These are phyloP conservation scores for Mesorhabditis spiculigera DNA, from an alignment of 2,888 invertebrate species.

Conservation along the genomic window DNA sequence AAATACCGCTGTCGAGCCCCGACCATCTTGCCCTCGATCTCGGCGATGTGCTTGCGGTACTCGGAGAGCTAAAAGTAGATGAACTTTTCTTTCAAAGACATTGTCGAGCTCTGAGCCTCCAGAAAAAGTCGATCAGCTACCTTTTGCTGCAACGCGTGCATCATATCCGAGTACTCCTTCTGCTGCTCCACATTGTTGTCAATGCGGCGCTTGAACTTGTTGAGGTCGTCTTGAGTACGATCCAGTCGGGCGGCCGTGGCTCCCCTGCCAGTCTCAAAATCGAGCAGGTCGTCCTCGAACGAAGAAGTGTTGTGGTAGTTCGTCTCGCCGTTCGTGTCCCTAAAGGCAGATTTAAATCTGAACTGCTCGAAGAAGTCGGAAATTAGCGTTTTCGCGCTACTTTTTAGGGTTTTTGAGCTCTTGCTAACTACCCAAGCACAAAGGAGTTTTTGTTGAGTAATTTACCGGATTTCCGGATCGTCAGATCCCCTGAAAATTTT, in stretches of 20 bases:
- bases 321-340: conserved; percentile 56
- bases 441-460: too few relatives aligned
- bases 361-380: too few relatives aligned
- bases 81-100: neutral
- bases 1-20: conserved; percentile 30
- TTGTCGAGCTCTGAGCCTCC: neutral
- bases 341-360: conserved; percentile 26
- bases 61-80: conserved; percentile 40
- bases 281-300: conserved; percentile 50
- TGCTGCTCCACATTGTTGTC: conserved; percentile 57
- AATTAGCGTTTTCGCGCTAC: too few relatives aligned
- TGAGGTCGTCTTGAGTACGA: conserved; percentile 54
- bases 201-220: conserved; percentile 54
- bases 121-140: conserved; percentile 15
- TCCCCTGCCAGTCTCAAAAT: conserved; percentile 27
- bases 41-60: conserved; percentile 55
- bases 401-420: too few relatives aligned
- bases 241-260: conserved; percentile 49
- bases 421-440: too few relatives aligned
- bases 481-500: too few relatives aligned
- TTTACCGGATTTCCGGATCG: too few relatives aligned
- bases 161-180: conserved; percentile 54
- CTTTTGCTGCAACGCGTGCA: conserved; percentile 53
- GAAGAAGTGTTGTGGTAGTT: conserved; percentile 49
- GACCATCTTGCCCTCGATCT: conserved; percentile 47